Percentiles rank a stretch among this genome's conserved stretches.
These are phyloP conservation scores for Achatina immaculata DNA, from an alignment of 1,140 invertebrate genomes.

Conservation along the genomic window DNA sequence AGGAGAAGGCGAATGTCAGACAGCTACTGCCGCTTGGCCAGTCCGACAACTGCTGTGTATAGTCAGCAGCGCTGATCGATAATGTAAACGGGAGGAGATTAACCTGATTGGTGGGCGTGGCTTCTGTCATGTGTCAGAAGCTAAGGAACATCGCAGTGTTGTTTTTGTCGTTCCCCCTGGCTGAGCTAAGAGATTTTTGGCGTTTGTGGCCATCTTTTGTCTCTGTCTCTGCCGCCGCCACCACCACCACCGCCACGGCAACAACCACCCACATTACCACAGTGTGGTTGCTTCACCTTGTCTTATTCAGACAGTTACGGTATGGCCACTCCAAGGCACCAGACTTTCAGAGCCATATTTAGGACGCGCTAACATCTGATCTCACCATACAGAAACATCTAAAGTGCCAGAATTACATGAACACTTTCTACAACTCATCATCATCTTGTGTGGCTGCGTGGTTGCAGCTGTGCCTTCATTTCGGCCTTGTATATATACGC, in stretches of 20 bases:
- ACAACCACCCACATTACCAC: background rate
- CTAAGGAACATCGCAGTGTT: background rate
- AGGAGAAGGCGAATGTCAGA: background rate
- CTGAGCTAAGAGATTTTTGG: background rate
- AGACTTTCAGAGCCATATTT: too few species aligned
- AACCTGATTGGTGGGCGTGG: background rate
- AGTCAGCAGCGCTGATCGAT: background rate
- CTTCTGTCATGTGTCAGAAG: background rate
- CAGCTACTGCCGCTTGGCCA: background rate
- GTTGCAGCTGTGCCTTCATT: too few species aligned
- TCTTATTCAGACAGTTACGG: too few species aligned
- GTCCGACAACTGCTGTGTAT: background rate
- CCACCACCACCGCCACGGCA: background rate
- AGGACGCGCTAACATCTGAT: too few species aligned
- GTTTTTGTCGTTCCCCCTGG: constrained; percentile 8
- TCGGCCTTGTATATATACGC: too few species aligned
- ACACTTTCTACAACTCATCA: too few species aligned
- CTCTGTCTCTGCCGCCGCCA: background rate
- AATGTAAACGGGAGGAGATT: background rate
- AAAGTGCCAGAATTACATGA: too few species aligned
- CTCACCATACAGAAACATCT: too few species aligned
- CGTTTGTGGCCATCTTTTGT: background rate
- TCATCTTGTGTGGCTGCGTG: too few species aligned
- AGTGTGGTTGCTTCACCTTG: background rate
- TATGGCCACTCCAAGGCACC: too few species aligned